A percentile compares a stretch with the other conserved stretches of the same genome.
Conservation (phyloP, 2,888 invertebrate genomes). For the Creontiades dilutus region DNA sequence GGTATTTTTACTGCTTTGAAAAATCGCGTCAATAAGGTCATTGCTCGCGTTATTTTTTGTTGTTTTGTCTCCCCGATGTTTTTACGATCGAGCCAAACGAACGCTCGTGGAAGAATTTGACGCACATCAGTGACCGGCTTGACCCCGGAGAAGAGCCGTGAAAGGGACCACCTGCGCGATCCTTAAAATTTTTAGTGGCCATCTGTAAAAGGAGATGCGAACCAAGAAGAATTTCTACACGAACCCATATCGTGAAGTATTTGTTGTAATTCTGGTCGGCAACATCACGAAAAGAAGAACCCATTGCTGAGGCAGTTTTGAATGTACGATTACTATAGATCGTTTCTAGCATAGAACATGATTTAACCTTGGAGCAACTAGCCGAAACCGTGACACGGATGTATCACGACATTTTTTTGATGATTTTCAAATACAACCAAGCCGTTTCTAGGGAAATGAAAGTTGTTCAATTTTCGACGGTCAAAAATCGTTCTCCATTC, state of each 20-base stretch:
- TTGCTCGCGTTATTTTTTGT: neutral
- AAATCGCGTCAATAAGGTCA: conserved; percentile 17
- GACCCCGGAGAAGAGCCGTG: neutral
- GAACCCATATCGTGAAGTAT: neutral
- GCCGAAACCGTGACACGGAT: no score
- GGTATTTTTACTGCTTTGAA: neutral
- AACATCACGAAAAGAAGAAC: no score
- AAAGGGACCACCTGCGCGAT: conserved; percentile 46
- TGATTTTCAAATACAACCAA: no score
- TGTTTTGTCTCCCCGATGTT: neutral
- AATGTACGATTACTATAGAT: no score
- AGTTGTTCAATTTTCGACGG: no score
- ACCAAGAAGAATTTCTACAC: neutral
- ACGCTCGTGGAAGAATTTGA: conserved; percentile 40
- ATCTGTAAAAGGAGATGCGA: neutral
- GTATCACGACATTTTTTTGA: no score
- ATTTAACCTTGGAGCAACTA: no score
- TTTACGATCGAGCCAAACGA: conserved; percentile 7
- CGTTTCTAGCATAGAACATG: no score
- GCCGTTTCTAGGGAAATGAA: no score
- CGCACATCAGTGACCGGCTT: conserved; percentile 24
- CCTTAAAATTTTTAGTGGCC: conserved; percentile 53
- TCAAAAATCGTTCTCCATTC: no score
- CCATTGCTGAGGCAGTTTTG: no score
- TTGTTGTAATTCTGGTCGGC: neutral